These are phyloP conservation scores for Laothoe populi DNA, from an alignment of 2,888 invertebrate genomes.

Conservation along the genomic window DNA sequence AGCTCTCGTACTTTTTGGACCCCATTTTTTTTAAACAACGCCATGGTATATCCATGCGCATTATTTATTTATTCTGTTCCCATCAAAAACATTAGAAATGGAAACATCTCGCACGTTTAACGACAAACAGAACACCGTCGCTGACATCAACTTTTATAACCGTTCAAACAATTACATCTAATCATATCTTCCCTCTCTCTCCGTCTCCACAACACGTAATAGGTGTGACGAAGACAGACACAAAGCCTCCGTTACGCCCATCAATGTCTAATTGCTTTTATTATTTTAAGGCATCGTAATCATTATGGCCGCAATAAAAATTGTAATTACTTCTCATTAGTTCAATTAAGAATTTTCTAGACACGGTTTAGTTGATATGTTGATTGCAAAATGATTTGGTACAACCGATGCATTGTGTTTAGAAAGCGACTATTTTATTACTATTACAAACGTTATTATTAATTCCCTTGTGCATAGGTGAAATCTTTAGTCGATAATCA, in stretches of 20 bases:
- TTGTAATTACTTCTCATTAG: slow-evolving; percentile 85
- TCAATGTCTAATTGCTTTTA: slow-evolving; percentile 85
- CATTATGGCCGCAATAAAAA: slow-evolving; percentile 84
- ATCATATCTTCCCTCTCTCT: slow-evolving; percentile 65
- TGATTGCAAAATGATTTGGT: slow-evolving; percentile 72
- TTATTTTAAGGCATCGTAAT: slow-evolving; percentile 85
- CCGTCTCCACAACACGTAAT: slow-evolving; percentile 42
- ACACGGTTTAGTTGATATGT: slow-evolving; percentile 80
- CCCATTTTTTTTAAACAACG: not conserved
- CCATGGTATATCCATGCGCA: not conserved
- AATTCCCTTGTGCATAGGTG: slow-evolving; percentile 67
- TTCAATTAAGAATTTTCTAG: slow-evolving; percentile 85
- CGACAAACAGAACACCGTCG: slow-evolving; percentile 81
- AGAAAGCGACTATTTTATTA: slow-evolving; percentile 69
- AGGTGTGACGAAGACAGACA: slow-evolving; percentile 62
- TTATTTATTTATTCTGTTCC: slow-evolving; percentile 1
- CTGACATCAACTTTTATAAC: slow-evolving; percentile 83
- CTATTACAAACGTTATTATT: slow-evolving; percentile 59
- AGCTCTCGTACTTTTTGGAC: not conserved
- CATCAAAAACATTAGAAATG: slow-evolving; percentile 50
- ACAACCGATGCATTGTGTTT: slow-evolving; percentile 67
- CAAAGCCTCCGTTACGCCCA: slow-evolving; percentile 72
- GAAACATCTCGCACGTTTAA: slow-evolving; percentile 75
- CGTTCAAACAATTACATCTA: slow-evolving; percentile 83
- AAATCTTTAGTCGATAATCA: slow-evolving; percentile 67